Percentiles rank a stretch among this genome's conserved stretches.
Conservation (phyloP, 2,888 invertebrate genomes). For the Prenolepis imparis region DNA sequence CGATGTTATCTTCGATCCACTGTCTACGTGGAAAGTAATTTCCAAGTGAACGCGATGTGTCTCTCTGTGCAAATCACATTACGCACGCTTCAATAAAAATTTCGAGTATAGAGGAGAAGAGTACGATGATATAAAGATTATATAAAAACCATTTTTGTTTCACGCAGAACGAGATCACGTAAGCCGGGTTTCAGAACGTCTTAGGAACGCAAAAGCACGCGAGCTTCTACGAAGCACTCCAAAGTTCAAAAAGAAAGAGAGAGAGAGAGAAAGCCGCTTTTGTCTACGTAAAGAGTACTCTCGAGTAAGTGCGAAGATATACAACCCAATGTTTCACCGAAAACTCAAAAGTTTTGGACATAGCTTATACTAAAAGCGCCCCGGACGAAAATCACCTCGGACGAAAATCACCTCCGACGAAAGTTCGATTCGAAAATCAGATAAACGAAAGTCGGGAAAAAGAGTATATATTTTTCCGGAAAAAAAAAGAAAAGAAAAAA, state of each 20-base stretch:
- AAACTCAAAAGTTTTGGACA: slow-evolving; percentile 11
- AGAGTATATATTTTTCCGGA: neutral
- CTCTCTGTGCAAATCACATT: neutral
- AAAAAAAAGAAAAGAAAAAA: neutral
- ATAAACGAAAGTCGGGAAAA: neutral
- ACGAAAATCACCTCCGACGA: no score
- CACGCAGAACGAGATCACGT: neutral
- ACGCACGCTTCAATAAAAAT: neutral
- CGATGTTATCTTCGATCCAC: neutral
- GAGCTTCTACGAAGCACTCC: slow-evolving; percentile 1
- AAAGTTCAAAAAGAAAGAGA: neutral
- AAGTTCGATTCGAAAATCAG: neutral
- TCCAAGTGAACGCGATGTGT: neutral
- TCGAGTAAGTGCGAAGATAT: slow-evolving; percentile 11
- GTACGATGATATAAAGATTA: neutral
- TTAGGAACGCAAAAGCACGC: neutral
- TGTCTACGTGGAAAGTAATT: neutral
- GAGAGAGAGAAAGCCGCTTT: slow-evolving; percentile 4
- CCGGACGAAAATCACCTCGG: neutral
- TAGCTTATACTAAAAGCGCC: neutral
- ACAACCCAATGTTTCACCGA: neutral
- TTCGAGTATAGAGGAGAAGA: neutral
- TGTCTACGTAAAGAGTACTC: slow-evolving; percentile 15
- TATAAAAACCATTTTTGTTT: neutral
- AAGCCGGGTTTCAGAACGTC: neutral